These are phyloP conservation scores for Bellardia bayeri DNA, from an alignment of 2,888 invertebrate genomes.

Conservation along the genomic window DNA sequence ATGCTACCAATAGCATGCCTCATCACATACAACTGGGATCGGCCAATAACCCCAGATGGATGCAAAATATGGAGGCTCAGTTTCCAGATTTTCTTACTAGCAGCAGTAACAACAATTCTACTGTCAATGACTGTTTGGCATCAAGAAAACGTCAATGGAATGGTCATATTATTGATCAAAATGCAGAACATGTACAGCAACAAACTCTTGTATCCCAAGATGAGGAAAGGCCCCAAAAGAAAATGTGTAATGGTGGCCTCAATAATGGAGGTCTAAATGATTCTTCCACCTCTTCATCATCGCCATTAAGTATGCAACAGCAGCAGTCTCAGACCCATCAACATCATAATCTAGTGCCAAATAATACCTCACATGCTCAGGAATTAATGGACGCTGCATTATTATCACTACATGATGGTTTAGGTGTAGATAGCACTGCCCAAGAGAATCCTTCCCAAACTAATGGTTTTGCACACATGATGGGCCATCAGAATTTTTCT, in stretches of 20 bases:
- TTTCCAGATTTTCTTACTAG: conserved; percentile 81
- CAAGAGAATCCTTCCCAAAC: conserved; percentile 64
- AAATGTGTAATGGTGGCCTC: conserved; percentile 78
- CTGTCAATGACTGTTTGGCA: conserved; percentile 38
- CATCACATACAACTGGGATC: conserved; percentile 81
- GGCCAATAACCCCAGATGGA: conserved; percentile 82
- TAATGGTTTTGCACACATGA: conserved; percentile 64
- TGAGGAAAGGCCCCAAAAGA: conserved; percentile 75
- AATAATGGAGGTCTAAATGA: conserved; percentile 62
- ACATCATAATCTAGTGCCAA: conserved; percentile 74
- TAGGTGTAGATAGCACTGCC: conserved; percentile 77
- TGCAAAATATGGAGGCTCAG: conserved; percentile 83
- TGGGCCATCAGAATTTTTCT: conserved; percentile 74
- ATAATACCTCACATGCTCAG: conserved; percentile 70
- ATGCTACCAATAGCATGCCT: conserved; percentile 75
- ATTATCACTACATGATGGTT: conserved; percentile 80
- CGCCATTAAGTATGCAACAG: conserved; percentile 76
- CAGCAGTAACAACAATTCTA: conserved; percentile 59
- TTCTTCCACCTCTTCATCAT: conserved; percentile 79
- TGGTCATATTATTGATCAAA: conserved; percentile 78
- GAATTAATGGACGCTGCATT: conserved; percentile 79
- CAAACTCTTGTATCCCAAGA: conserved; percentile 65
- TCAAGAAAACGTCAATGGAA: conserved; percentile 82
- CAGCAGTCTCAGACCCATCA: conserved; percentile 73
- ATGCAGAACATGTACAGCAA: conserved; percentile 75